phyloP scores from a whole-genome alignment of 2,113 vertebrate species.

The Tachysurus fulvidraco region DNA sequence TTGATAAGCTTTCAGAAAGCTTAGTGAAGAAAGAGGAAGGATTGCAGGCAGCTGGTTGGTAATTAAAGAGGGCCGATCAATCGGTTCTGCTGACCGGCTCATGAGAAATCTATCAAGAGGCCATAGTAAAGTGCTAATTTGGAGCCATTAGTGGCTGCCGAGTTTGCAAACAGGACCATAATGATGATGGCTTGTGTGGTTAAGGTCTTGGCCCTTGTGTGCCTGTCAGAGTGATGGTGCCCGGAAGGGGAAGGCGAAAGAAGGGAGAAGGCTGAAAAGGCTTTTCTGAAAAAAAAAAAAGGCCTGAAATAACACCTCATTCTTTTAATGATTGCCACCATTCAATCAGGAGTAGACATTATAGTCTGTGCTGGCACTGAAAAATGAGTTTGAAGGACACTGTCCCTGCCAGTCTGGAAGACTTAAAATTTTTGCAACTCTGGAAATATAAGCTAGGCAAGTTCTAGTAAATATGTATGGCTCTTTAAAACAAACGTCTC shows the following conservation, averaged over 20 bases:
- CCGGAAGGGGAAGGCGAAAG: constrained; percentile 54
- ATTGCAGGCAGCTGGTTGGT: constrained; percentile 69
- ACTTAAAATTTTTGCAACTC: not conserved
- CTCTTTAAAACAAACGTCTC: not conserved
- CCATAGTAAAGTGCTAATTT: constrained; percentile 79
- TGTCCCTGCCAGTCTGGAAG: not conserved
- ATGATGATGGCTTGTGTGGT: constrained; percentile 76
- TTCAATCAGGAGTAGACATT: constrained; percentile 13
- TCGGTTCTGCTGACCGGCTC: constrained; percentile 72
- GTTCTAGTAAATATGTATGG: not conserved
- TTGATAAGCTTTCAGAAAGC: constrained; percentile 55
- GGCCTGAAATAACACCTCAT: constrained; percentile 31
- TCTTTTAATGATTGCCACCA: constrained; percentile 32
- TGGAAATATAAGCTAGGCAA: not conserved
- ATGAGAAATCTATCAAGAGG: constrained; percentile 76
- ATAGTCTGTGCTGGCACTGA: not conserved
- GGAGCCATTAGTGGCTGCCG: constrained; percentile 78
- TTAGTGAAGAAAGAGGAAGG: constrained; percentile 53
- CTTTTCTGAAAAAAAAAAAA: not conserved
- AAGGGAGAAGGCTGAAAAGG: constrained; percentile 27
- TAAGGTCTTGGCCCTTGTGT: constrained; percentile 70
- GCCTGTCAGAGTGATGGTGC: constrained; percentile 61
- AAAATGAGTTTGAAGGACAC: not conserved
- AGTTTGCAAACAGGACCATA: constrained; percentile 79
- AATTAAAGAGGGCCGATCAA: constrained; percentile 80